These are phyloP conservation scores for Brachycybe producta DNA, from an alignment of 2,888 invertebrate genomes.

Conservation along the genomic window DNA sequence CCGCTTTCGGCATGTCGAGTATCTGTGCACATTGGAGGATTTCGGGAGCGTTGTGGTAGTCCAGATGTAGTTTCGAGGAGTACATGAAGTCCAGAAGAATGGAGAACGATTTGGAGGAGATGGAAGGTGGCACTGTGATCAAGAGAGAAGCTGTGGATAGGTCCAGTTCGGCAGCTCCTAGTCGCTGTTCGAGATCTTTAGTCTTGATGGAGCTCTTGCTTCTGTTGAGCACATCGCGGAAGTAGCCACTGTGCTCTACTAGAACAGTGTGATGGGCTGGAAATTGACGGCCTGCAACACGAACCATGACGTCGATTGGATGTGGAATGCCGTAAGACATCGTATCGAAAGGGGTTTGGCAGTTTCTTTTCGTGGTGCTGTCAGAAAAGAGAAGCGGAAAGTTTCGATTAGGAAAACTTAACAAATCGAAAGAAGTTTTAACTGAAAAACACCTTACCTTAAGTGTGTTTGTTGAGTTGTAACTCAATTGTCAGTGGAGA, in stretches of 20 bases:
- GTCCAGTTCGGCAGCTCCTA: not conserved
- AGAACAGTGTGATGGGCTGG: slow-evolving; percentile 52
- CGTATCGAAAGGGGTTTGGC: not conserved
- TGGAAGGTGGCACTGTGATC: slow-evolving; percentile 24
- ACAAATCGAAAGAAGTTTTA: too few species aligned
- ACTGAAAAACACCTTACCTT: too few species aligned
- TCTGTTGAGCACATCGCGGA: slow-evolving; percentile 28
- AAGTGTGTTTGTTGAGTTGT: too few species aligned
- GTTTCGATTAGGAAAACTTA: too few species aligned
- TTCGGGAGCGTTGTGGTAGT: slow-evolving; percentile 50
- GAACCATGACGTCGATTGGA: slow-evolving; percentile 45
- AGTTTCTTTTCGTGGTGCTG: too few species aligned
- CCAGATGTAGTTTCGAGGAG: slow-evolving; percentile 53
- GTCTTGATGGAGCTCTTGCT: not conserved
- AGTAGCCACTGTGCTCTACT: slow-evolving; percentile 54
- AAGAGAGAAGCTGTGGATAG: not conserved
- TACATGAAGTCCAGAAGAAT: slow-evolving; percentile 60
- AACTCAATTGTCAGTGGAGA: too few species aligned
- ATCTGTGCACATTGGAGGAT: slow-evolving; percentile 52
- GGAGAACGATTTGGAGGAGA: slow-evolving; percentile 41
- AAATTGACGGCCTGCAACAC: slow-evolving; percentile 45
- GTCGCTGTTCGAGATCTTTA: too few species aligned
- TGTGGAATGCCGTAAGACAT: not conserved
- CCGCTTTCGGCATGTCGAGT: slow-evolving; percentile 56
- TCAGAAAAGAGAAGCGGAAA: too few species aligned